A percentile compares a stretch with the other conserved stretches of the same genome.
These are phyloP conservation scores for Heliconius hermathena DNA, from an alignment of 1,140 invertebrate genomes.

Conservation along the genomic window DNA sequence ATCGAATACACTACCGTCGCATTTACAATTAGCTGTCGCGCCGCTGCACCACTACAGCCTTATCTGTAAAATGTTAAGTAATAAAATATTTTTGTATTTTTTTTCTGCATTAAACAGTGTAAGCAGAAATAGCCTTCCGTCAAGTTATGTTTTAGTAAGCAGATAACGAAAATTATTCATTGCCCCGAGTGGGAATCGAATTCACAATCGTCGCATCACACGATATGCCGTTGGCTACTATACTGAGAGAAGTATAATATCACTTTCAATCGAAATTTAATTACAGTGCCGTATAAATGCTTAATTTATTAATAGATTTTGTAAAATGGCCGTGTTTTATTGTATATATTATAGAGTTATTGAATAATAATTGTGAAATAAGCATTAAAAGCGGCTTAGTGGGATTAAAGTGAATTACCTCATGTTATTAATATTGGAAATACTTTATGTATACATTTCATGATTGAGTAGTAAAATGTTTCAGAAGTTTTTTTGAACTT, in stretches of 20 bases:
- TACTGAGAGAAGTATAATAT: not conserved
- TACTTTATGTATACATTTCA: not conserved
- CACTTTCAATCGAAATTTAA: not conserved
- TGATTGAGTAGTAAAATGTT: not conserved
- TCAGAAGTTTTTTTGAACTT: too few relatives aligned
- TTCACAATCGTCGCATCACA: not conserved
- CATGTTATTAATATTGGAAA: constrained; percentile 1
- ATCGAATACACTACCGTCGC: too few relatives aligned
- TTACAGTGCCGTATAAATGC: not conserved
- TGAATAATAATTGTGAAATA: not conserved
- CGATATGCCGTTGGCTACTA: not conserved
- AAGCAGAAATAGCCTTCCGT: too few relatives aligned
- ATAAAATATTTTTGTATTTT: too few relatives aligned
- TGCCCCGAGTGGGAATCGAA: not conserved
- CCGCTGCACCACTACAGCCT: too few relatives aligned
- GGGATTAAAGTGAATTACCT: constrained; percentile 1
- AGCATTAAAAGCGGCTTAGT: not conserved
- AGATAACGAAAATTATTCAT: too few relatives aligned
- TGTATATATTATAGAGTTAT: not conserved
- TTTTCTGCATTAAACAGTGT: too few relatives aligned
- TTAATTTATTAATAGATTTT: not conserved
- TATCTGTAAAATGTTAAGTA: too few relatives aligned
- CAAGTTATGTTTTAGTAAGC: too few relatives aligned
- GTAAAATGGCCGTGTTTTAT: not conserved
- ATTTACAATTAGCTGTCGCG: too few relatives aligned